Conservation (phyloP, 1,140 invertebrate genomes). For the Eupeodes corollae region DNA sequence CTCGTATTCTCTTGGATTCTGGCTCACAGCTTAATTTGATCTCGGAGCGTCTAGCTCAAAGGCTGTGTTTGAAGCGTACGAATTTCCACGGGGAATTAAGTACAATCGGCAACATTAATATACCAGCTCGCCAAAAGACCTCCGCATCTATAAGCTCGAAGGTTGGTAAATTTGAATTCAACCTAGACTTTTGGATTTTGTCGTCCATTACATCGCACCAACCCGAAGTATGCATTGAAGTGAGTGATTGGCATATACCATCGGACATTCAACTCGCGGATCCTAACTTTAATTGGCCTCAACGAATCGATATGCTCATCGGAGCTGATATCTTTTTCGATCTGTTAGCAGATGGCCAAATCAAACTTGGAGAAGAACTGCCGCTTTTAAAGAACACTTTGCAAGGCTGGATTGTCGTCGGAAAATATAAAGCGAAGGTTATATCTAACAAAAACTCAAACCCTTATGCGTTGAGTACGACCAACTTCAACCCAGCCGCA, state of each 20-base stretch:
- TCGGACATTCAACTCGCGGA: slow-evolving; percentile 15
- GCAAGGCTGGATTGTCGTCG: slow-evolving; percentile 19
- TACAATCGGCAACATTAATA: too few relatives aligned
- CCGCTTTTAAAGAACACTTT: slow-evolving; percentile 18
- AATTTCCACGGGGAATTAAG: not conserved
- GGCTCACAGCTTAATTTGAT: slow-evolving; percentile 3
- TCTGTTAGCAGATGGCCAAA: slow-evolving; percentile 12
- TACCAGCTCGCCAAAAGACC: not conserved
- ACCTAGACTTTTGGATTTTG: not conserved
- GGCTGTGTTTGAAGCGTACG: not conserved
- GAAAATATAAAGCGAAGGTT: not conserved
- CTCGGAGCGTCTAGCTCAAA: slow-evolving; percentile 1
- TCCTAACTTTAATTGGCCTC: slow-evolving; percentile 14
- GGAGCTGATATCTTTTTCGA: slow-evolving; percentile 21
- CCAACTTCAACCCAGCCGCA: not conserved
- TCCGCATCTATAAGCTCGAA: not conserved
- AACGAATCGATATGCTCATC: slow-evolving; percentile 20
- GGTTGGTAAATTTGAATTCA: not conserved
- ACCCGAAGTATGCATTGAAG: not conserved
- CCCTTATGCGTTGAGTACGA: not conserved
- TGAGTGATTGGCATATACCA: slow-evolving; percentile 9
- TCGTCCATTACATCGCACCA: not conserved
- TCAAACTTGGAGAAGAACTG: slow-evolving; percentile 6
- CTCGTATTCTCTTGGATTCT: not conserved
- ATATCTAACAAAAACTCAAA: not conserved